Evolutionary conservation across 2,113 vertebrate species (phyloP), one percentile per base, ranked within the genome.

Genomic region (Elachura formosa): DNA sequence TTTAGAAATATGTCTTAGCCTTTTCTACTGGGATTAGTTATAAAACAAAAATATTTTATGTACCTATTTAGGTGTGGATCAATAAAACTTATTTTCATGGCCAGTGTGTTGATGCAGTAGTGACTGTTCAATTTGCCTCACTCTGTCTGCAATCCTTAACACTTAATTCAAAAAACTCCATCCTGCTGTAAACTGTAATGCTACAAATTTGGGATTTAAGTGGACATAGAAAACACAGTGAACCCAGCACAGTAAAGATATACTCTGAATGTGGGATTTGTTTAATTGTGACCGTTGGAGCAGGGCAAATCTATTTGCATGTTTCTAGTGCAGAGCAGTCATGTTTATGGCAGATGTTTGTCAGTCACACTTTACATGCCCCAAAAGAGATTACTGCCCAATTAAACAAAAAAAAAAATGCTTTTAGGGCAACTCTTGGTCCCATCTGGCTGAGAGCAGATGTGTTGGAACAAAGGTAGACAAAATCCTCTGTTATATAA

Each of bases 361-460:
- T 81, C 89, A 73, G 58, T 59, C 62, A 90, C 58, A 86, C 62
- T 81, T 93, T 80, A 62, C 36, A 33, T 89, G 79, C 56, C 90
- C 79, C 76, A 46, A 80, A 96, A 77, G 71, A 89, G 81, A 85
- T 73, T 36, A 41, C 48, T 91, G 62, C 75, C 86, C 82, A 94
- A 96, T 93, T 89, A 95, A 68, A 87, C 56, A 85, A 75, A 78
- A 92, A 95, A 95, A 68, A 94, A 95, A 68, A 62, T 34, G 23
- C 6, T 14, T 46, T 88, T 33, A 78, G 59, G 87, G 87, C 82
- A 93, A 64, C 51, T 88, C 75, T 55, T 29, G 59, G 91, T 92
- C 89, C 84, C 94, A 95, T 96, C 90, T 96, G 94, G 80, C 83
- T 89, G 63, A 55, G 56, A 77, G 52, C 84, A 96, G 87, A 91